phyloP scores from a whole-genome alignment of 2,113 vertebrate species.

The Alligator sinensis region DNA sequence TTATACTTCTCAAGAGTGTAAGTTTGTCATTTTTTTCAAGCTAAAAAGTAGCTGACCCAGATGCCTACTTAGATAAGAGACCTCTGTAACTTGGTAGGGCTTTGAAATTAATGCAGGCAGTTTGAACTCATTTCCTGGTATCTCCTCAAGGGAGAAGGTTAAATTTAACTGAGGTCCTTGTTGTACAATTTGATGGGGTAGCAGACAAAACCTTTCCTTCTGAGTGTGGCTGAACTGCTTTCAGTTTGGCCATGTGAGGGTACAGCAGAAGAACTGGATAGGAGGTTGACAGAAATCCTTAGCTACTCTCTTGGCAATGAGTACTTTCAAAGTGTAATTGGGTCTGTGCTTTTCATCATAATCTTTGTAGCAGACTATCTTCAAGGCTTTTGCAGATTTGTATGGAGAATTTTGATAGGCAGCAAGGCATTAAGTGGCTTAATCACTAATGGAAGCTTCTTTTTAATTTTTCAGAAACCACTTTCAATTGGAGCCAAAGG shows the following conservation, averaged over 20 bases:
- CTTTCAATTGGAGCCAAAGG: conserved; percentile 10
- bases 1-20: not conserved
- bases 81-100: not conserved
- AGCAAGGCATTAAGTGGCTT: not conserved
- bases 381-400: not conserved
- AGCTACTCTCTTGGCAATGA: not conserved
- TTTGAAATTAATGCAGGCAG: not conserved
- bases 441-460: not conserved
- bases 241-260: not conserved
- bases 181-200: not conserved
- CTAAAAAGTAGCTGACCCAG: not conserved
- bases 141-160: not conserved
- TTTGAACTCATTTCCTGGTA: not conserved
- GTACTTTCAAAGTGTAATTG: not conserved
- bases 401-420: not conserved
- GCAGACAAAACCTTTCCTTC: not conserved
- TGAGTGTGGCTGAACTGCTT: not conserved
- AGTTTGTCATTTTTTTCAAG: not conserved
- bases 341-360: not conserved
- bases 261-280: not conserved
- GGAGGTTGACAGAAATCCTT: not conserved
- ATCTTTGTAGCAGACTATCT: not conserved
- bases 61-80: not conserved
- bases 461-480: not conserved
- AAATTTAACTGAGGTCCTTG: not conserved